phyloP scores from a whole-genome alignment of 1,140 invertebrate genomes.

The Teleogryllus occipitalis region DNA sequence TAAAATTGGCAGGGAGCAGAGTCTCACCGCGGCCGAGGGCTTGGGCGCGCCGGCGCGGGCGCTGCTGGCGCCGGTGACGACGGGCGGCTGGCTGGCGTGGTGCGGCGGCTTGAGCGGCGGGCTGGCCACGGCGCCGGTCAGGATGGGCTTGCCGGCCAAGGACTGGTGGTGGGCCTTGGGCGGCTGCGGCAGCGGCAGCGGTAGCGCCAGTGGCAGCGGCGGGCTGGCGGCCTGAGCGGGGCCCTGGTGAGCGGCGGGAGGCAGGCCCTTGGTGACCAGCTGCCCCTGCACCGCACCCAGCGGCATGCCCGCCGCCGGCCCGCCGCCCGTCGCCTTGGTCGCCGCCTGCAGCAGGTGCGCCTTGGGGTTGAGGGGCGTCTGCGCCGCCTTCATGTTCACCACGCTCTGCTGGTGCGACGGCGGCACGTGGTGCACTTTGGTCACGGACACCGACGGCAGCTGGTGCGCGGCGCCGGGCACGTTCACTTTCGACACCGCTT shows the following conservation, averaged over 20 bases:
- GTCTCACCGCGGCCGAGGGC: slow-evolving; percentile 28
- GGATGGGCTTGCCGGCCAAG: slow-evolving; percentile 29
- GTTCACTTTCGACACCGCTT: slow-evolving; percentile 33
- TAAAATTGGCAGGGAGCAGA: too few relatives aligned
- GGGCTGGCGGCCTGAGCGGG: not conserved
- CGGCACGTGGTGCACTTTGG: slow-evolving; percentile 3
- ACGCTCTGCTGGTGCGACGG: not conserved
- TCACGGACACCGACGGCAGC: not conserved
- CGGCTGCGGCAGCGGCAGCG: slow-evolving; percentile 21
- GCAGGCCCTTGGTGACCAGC: not conserved
- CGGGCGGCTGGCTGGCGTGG: slow-evolving; percentile 34
- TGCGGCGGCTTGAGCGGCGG: slow-evolving; percentile 46
- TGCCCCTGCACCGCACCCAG: too few relatives aligned
- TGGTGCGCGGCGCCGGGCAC: not conserved
- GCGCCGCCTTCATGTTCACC: slow-evolving; percentile 15
- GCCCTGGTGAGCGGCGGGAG: not conserved
- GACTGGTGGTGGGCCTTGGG: slow-evolving; percentile 29
- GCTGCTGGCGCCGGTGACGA: slow-evolving; percentile 34
- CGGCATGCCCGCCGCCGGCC: not conserved
- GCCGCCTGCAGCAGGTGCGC: slow-evolving; percentile 27
- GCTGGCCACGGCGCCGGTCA: slow-evolving; percentile 46
- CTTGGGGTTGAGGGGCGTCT: slow-evolving; percentile 25
- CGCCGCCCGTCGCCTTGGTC: not conserved
- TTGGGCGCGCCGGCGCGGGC: slow-evolving; percentile 33
- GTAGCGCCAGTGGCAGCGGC: not conserved